phyloP scores from a whole-genome alignment of 2,797 vertebrate genomes.

The Pseudochaenichthys georgianus region DNA sequence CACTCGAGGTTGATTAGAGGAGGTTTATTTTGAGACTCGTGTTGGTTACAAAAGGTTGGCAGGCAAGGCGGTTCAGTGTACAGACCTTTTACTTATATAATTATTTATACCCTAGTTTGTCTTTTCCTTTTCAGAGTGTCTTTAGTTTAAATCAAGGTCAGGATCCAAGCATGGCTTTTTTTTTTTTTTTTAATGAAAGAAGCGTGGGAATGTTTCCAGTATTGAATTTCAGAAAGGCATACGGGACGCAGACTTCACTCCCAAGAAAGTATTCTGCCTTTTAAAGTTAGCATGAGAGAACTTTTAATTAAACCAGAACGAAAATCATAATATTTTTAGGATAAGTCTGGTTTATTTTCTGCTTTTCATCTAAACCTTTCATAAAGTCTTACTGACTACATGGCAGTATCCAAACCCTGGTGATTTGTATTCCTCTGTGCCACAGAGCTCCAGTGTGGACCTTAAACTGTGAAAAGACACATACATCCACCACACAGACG shows the following conservation, averaged over 20 bases:
- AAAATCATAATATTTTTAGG: background rate
- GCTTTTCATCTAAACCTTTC: background rate
- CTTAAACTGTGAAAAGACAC: background rate
- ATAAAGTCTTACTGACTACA: background rate
- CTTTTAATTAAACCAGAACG: background rate
- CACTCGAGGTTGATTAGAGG: constrained; percentile 44
- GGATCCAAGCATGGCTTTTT: constrained; percentile 5
- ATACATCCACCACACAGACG: background rate
- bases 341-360: background rate
- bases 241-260: background rate
- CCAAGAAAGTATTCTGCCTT: background rate
- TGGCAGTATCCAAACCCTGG: background rate
- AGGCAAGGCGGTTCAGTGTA: constrained; percentile 31
- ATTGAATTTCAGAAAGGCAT: constrained; percentile 3
- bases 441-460: background rate
- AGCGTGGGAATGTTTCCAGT: constrained; percentile 22
- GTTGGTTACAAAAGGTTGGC: constrained; percentile 47
- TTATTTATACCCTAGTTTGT: constrained; percentile 60
- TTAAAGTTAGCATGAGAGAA: background rate
- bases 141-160: constrained; percentile 41
- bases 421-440: background rate
- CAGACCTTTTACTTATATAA: constrained; percentile 55
- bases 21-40: constrained; percentile 70
- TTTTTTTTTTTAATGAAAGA: background rate
- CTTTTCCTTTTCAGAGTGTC: constrained; percentile 28